Evolutionary conservation across 2,113 vertebrate species (phyloP).

Genomic region (Phycodurus eques): DNA sequence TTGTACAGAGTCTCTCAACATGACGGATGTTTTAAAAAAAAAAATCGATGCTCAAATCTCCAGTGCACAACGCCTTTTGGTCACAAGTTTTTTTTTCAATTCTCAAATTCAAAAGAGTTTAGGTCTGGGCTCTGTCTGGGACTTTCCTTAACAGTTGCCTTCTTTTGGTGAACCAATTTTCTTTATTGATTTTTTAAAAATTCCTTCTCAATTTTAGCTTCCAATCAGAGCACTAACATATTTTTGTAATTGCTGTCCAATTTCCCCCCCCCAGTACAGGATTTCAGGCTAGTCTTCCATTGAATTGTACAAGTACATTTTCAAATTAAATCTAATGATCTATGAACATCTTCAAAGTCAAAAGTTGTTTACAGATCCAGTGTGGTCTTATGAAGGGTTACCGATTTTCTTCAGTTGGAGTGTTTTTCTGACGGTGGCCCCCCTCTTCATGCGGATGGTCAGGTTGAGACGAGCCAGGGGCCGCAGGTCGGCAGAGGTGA

Average conservation of each 20-base stretch:
- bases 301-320: not conserved
- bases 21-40: no score
- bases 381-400: not conserved
- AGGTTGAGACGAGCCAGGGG: not conserved
- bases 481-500: not conserved
- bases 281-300: not conserved
- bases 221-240: no score
- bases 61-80: no score
- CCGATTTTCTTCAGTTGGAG: not conserved
- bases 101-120: not conserved
- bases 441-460: not conserved
- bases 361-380: not conserved
- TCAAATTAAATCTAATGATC: not conserved
- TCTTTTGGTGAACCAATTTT: no score
- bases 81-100: no score
- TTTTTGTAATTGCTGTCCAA: no score
- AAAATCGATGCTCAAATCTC: no score
- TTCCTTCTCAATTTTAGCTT: no score
- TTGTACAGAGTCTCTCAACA: no score
- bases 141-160: no score
- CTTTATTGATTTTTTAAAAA: no score
- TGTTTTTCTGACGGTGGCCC: not conserved
- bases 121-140: not conserved
- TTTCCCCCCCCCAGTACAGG: not conserved
- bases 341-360: not conserved